Base-by-base conservation (phyloP, 2,888 invertebrate genomes). In the Drosophila buzzatii region DNA sequence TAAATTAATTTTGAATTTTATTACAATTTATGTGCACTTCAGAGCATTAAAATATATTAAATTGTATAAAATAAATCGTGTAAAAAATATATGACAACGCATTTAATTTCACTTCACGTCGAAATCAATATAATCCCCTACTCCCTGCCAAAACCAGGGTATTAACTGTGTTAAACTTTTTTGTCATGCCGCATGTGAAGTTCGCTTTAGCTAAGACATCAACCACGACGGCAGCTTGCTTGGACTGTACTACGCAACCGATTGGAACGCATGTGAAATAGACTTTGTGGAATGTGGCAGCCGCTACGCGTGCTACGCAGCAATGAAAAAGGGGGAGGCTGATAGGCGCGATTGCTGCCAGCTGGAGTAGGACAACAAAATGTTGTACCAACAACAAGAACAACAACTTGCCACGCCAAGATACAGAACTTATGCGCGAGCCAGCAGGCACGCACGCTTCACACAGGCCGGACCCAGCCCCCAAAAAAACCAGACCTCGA, bases 231-330 rank as follows among this genome's bases (percentile, higher is more conserved):
- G 52, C 14, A 14, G 47, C 51, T 62, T 31, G 55, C 41, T 41
- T 41, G 6, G 55, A 27, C 12, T 27, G 69, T 51, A 57, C 27
- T 18, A 74, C 69, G 60, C 31, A 68, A 65, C 12, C 16, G 27
- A 51, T 55, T 51, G 72, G 49, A 73, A 70, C 39, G 27, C 47
- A 64, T 66, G 47, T 55, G 63, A 86, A 86, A 83, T 74, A 53
- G 31, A 23, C 2, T 27, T 27, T 62, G 65, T 70, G 70, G 66
- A 70, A 33, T 63, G 63, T 68, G 59, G 41, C 47, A 45, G 37
- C 27, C 6, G 55, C 64, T 55, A 61, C 53, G 57, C 33, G 42
- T 3, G 27, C 39, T 2, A 39, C 39, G 39, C 14, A 45, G 37
- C 16, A n/a, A 33, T 18, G 6, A 14, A n/a, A 39, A n/a, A n/a